These are phyloP conservation scores for Microtus pennsylvanicus DNA, from an alignment of 2,113 vertebrate genomes.

Conservation along the genomic window DNA sequence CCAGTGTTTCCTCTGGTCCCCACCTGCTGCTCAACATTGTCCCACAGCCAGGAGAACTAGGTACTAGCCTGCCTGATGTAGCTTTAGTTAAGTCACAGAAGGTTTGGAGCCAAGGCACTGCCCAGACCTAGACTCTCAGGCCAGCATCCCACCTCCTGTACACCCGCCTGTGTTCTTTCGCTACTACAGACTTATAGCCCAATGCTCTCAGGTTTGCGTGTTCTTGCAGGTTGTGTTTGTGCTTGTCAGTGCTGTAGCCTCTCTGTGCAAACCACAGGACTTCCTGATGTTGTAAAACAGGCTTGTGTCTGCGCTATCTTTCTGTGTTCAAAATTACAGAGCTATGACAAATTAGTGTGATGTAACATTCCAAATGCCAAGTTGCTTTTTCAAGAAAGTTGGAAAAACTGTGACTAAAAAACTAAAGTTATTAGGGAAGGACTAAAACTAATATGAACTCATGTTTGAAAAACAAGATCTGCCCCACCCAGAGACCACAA, in stretches of 20 bases:
- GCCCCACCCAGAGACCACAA: not conserved
- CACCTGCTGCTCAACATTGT: not conserved
- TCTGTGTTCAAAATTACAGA: constrained; percentile 41
- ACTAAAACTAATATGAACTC: not conserved
- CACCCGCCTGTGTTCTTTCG: not conserved
- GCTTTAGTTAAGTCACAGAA: not conserved
- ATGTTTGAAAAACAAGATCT: not conserved
- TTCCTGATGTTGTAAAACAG: constrained; percentile 1
- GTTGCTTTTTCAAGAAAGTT: constrained; percentile 40
- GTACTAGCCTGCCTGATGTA: not conserved
- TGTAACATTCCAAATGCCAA: constrained; percentile 31
- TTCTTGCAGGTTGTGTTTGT: not conserved
- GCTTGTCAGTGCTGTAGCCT: not conserved
- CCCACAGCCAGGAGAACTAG: not conserved
- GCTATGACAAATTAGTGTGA: not conserved
- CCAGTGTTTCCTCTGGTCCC: not conserved
- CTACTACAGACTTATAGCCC: fast-evolving
- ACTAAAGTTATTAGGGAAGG: not conserved
- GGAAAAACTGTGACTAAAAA: not conserved
- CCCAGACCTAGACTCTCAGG: not conserved
- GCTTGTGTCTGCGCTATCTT: not conserved
- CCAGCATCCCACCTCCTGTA: not conserved
- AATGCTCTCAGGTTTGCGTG: not conserved
- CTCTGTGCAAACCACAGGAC: not conserved
- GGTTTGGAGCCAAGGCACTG: not conserved